Evolutionary conservation across 2,797 vertebrate genomes (phyloP).

Genomic region (Alcedo quadribrachys): DNA sequence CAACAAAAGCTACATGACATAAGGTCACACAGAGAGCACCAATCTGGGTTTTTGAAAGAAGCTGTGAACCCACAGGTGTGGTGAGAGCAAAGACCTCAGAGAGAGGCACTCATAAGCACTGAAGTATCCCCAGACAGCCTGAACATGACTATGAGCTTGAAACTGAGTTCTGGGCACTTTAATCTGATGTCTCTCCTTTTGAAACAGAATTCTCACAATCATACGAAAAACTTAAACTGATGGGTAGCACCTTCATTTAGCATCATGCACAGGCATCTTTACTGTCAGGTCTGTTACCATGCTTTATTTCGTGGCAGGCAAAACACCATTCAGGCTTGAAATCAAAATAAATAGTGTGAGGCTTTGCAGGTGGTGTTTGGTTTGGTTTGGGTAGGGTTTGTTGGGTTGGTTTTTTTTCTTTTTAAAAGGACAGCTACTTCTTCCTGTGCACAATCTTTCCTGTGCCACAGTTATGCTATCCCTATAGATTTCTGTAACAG

Average conservation of each 20-base stretch:
- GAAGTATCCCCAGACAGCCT: neutral
- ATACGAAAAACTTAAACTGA: neutral
- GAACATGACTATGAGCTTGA: neutral
- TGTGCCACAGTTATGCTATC: neutral
- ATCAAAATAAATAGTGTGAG: neutral
- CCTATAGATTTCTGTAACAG: neutral
- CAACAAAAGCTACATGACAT: neutral
- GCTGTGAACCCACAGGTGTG: neutral
- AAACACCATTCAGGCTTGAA: neutral
- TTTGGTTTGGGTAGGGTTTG: neutral
- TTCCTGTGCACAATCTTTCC: neutral
- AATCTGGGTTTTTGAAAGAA: neutral
- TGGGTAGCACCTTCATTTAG: neutral
- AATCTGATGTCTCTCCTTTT: neutral
- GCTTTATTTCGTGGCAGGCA: neutral
- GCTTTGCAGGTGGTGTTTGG: neutral
- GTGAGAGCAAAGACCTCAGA: neutral
- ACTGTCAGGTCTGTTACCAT: fast-evolving
- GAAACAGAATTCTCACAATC: neutral
- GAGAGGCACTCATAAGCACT: fast-evolving
- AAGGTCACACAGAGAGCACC: fast-evolving
- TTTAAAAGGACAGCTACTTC: neutral
- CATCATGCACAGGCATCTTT: fast-evolving
- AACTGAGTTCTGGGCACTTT: neutral
- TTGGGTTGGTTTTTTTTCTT: neutral